Base-by-base conservation (phyloP, 2,888 invertebrate genomes). In the Bugulina stolonifera region DNA sequence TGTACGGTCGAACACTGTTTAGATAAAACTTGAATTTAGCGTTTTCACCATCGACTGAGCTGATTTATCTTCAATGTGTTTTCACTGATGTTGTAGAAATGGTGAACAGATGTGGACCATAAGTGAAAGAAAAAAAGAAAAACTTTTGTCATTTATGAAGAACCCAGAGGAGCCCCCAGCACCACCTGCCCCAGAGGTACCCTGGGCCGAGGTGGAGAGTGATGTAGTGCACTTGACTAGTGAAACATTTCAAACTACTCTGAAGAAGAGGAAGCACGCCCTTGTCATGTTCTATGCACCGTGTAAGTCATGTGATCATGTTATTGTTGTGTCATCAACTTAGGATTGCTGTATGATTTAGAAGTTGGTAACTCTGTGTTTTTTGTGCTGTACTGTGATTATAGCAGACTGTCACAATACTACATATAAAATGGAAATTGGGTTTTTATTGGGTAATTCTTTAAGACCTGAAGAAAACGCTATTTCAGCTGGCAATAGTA, bases 251-350 rank as follows among this genome's bases (percentile, higher is more conserved):
- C 89, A 90, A 78, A 82, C 88, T 69, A 88, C 90, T 71, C 86
- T 94, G 57, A 91, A 91, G 82, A 92, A 92, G 83, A 90, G 93
- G 85, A 93, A 93, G 79, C 93, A 94, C 84, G 91, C 90, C 0
- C 81, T 94, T 71, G 90, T 93, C 73, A 93, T 94, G 90, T 94
- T 94, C 85, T 94, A 94, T 84, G 93, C 94, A 0, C 94, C 94
- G 18, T 94, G 93, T 93, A 85, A 89, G 91, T 89, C 10, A 18
- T 18, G 5, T 18, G 10, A 43, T 43, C 43, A 10, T 10, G 43
- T 18, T 10, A 18, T 18, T 43, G 43, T 43, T 43, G 43, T 43
- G n/a, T 43, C 43, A 43, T 43, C 10, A 43, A 43, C 43, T 43
- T 43, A 43, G 43, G 43, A n/a, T n/a, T n/a, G n/a, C n/a, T n/a